phyloP scores from a whole-genome alignment of 30 jellyfish, hydroid and myxozoan genomes.

The Hydractinia echinata region DNA sequence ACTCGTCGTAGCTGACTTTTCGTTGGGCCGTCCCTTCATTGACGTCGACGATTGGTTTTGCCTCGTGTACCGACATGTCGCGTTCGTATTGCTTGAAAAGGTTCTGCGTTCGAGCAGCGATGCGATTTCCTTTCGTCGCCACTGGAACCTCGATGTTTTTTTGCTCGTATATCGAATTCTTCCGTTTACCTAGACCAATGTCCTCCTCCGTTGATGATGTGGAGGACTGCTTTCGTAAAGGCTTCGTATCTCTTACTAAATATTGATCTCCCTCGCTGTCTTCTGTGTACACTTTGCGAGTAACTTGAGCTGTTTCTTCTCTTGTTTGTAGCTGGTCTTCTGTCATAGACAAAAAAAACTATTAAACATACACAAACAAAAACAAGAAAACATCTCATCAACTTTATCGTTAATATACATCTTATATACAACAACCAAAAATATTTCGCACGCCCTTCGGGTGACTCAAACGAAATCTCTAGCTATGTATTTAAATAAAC shows the following conservation, averaged over 20 bases:
- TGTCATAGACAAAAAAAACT: neutral
- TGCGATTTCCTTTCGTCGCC: constrained; percentile 25
- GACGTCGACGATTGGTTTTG: constrained; percentile 6
- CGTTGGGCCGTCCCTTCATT: neutral
- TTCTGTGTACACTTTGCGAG: neutral
- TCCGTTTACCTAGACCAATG: neutral
- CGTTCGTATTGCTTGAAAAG: constrained; percentile 31
- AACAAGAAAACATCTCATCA: too few species aligned
- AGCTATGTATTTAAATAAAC: too few species aligned
- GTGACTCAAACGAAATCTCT: too few species aligned
- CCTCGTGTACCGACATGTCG: constrained; percentile 14
- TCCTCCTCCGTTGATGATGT: neutral
- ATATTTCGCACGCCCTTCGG: too few species aligned
- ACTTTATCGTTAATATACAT: too few species aligned
- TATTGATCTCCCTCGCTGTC: neutral
- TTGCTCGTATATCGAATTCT: constrained; percentile 18
- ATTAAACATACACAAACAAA: neutral
- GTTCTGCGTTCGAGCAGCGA: constrained; percentile 31
- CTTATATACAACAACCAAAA: too few species aligned
- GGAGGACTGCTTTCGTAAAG: neutral
- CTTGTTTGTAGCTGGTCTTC: constrained; percentile 3
- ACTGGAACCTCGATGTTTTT: constrained; percentile 30
- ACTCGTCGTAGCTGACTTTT: neutral
- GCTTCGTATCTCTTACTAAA: neutral
- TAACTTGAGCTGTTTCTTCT: neutral